phyloP scores from a whole-genome alignment of 2,797 vertebrate species.

The Varecia variegata region DNA sequence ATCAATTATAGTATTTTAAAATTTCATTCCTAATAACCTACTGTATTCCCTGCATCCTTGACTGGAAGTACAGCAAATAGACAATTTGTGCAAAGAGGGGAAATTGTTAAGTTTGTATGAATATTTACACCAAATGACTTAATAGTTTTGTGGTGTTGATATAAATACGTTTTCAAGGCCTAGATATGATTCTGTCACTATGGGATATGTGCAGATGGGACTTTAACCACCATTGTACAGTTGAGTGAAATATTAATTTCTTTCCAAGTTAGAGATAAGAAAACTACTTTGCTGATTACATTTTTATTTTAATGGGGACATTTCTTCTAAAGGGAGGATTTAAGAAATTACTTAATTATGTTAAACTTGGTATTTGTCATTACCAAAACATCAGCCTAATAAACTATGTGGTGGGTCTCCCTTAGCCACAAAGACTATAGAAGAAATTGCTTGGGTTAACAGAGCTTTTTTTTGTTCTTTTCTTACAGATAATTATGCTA shows the following conservation, averaged over 20 bases:
- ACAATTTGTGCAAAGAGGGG: not conserved
- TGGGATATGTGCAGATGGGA: not conserved
- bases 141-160: not conserved
- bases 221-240: not conserved
- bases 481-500: conserved; percentile 90
- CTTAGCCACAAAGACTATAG: not conserved
- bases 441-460: not conserved
- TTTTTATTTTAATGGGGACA: not conserved
- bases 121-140: not conserved
- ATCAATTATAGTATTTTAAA: not conserved
- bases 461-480: conserved; percentile 21
- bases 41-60: not conserved
- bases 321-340: conserved; percentile 20
- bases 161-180: not conserved
- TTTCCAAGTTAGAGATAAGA: not conserved
- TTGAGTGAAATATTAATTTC: not conserved
- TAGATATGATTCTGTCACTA: not conserved
- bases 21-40: not conserved
- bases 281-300: not conserved
- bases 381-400: not conserved
- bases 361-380: not conserved
- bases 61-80: not conserved
- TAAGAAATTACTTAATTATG: not conserved
- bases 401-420: not conserved
- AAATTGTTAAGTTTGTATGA: not conserved